Conservation (phyloP, 2,113 vertebrate genomes). For the Clinocottus analis region DNA sequence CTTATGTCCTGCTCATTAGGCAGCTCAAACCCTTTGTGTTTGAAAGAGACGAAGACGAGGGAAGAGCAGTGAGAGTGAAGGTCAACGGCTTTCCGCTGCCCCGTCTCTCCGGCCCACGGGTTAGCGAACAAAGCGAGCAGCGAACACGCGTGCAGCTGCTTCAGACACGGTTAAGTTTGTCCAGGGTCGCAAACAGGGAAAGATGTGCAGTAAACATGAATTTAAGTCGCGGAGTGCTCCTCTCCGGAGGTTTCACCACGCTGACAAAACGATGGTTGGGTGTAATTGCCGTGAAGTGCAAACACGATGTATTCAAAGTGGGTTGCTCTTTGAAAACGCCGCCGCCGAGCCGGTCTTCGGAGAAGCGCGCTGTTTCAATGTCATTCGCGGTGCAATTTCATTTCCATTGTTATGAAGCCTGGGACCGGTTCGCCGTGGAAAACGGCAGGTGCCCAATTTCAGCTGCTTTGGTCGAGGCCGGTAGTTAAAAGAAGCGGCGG, state of each 20-base stretch:
- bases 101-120: conserved; percentile 33
- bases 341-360: conserved; percentile 43
- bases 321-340: conserved; percentile 61
- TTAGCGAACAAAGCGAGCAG: conserved; percentile 59
- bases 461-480: conserved; percentile 53
- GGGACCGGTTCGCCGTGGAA: conserved; percentile 50
- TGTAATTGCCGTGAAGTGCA: conserved; percentile 63
- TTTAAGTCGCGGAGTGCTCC: conserved; percentile 2
- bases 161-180: background rate
- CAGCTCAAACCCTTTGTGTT: conserved; percentile 52
- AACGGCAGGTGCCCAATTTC: conserved; percentile 73
- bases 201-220: background rate
- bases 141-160: conserved; percentile 6
- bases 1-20: conserved; percentile 79
- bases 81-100: conserved; percentile 49
- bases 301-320: conserved; percentile 64
- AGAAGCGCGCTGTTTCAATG: conserved; percentile 34
- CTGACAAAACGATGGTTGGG: conserved; percentile 64
- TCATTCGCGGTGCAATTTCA: conserved; percentile 72
- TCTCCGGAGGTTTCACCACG: conserved; percentile 32
- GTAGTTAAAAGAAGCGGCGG: conserved; percentile 44
- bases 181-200: background rate
- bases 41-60: conserved; percentile 55
- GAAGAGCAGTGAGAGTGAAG: conserved; percentile 53
- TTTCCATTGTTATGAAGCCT: conserved; percentile 63